phyloP scores from a whole-genome alignment of 1,140 invertebrate genomes.

The Heliconius nattereri region DNA sequence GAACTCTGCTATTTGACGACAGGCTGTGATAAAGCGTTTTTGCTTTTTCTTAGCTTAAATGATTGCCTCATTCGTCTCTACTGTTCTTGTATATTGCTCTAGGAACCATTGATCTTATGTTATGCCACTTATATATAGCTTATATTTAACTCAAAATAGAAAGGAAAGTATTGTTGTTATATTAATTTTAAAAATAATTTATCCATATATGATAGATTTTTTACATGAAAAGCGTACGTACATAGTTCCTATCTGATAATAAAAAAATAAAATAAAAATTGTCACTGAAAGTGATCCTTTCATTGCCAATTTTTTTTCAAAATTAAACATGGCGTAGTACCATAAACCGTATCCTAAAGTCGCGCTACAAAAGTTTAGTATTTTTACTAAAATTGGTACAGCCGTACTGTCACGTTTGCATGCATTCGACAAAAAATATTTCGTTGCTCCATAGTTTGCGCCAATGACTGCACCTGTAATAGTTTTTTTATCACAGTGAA shows the following conservation, averaged over 20 bases:
- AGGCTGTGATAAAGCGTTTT: slow-evolving; percentile 20
- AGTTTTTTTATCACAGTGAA: slow-evolving; percentile 30
- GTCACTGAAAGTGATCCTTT: too few relatives aligned
- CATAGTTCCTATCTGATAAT: too few relatives aligned
- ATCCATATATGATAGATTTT: too few relatives aligned
- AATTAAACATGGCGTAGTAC: too few relatives aligned
- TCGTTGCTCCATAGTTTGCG: slow-evolving; percentile 1
- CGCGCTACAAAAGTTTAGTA: neutral
- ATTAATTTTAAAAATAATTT: too few relatives aligned
- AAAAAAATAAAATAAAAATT: too few relatives aligned
- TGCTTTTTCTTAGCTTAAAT: slow-evolving; percentile 13
- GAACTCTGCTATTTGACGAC: slow-evolving; percentile 5
- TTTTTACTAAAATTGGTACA: slow-evolving; percentile 7
- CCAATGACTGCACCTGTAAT: slow-evolving; percentile 21
- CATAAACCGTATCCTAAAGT: neutral
- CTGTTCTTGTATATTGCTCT: neutral
- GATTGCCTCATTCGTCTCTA: slow-evolving; percentile 5
- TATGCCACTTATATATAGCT: too few relatives aligned
- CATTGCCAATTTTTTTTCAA: neutral
- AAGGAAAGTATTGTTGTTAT: too few relatives aligned
- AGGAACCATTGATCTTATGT: too few relatives aligned
- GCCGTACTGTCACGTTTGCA: slow-evolving; percentile 10
- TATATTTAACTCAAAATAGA: too few relatives aligned
- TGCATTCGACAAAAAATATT: slow-evolving; percentile 18
- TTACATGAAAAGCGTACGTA: too few relatives aligned